Percentiles rank a stretch among this genome's conserved stretches.
Evolutionary conservation across 2,113 vertebrate genomes (phyloP).

Genomic region (Vimba vimba): DNA sequence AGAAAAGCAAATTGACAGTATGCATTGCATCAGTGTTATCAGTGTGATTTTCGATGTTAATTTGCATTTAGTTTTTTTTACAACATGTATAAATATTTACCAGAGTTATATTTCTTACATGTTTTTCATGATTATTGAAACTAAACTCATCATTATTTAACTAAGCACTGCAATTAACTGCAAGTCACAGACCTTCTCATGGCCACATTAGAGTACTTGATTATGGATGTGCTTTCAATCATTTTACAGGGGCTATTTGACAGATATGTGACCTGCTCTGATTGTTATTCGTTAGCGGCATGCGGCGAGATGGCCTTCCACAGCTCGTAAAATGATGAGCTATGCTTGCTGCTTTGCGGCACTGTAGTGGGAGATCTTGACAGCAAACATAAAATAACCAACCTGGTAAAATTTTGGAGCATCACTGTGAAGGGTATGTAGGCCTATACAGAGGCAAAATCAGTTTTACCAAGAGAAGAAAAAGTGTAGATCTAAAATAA

Average conservation of each 20-base stretch:
- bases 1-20: background rate
- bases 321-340: slow-evolving; percentile 47
- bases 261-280: slow-evolving; percentile 39
- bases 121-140: background rate
- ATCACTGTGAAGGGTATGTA: background rate
- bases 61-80: background rate
- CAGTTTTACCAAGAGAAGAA: background rate
- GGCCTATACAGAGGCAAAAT: background rate
- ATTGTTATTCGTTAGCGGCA: slow-evolving; percentile 46
- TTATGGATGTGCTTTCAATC: slow-evolving; percentile 21
- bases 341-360: slow-evolving; percentile 37
- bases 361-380: slow-evolving; percentile 28
- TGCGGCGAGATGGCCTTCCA: slow-evolving; percentile 30
- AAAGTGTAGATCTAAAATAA: background rate
- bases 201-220: slow-evolving; percentile 27
- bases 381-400: slow-evolving; percentile 37
- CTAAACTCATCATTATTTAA: background rate
- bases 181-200: slow-evolving; percentile 2
- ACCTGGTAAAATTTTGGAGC: slow-evolving; percentile 21
- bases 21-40: background rate
- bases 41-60: background rate
- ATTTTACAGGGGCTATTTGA: slow-evolving; percentile 29
- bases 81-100: background rate
- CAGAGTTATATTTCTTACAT: background rate
- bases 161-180: slow-evolving; percentile 4